Evolutionary conservation across 23 tunicate genomes (phyloP).

Genomic region (Oikopleura vanhoeffeni): DNA sequence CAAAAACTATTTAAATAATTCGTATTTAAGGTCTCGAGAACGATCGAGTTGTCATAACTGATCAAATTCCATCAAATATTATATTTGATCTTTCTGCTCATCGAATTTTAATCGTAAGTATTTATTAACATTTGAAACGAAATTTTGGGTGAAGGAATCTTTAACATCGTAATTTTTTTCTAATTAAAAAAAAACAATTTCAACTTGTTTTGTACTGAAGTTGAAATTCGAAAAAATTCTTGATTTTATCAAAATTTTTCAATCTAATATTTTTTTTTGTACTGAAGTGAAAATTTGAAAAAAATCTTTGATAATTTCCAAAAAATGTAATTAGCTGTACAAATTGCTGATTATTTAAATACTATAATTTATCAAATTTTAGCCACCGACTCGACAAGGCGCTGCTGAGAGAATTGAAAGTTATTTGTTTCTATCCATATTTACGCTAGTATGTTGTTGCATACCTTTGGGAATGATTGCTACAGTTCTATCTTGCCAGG

Average conservation of each 20-base stretch:
- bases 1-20: neutral
- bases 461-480: neutral
- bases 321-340: too few species aligned
- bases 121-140: too few species aligned
- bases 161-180: too few species aligned
- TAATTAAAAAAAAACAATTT: too few species aligned
- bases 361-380: neutral
- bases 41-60: neutral
- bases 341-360: too few species aligned
- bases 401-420: neutral
- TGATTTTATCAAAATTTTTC: too few species aligned
- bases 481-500: constrained; percentile 9
- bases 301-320: neutral
- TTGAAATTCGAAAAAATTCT: neutral
- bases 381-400: neutral
- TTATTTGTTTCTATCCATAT: neutral
- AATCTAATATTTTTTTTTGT: too few species aligned
- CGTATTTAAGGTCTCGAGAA: neutral
- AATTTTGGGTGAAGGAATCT: too few species aligned
- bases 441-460: neutral
- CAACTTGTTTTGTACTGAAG: too few species aligned
- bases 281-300: too few species aligned
- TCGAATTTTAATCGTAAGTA: neutral
- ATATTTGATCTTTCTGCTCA: neutral
- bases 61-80: neutral